These are phyloP conservation scores for Globodera rostochiensis DNA, from an alignment of 1,140 invertebrate genomes.

Conservation along the genomic window DNA sequence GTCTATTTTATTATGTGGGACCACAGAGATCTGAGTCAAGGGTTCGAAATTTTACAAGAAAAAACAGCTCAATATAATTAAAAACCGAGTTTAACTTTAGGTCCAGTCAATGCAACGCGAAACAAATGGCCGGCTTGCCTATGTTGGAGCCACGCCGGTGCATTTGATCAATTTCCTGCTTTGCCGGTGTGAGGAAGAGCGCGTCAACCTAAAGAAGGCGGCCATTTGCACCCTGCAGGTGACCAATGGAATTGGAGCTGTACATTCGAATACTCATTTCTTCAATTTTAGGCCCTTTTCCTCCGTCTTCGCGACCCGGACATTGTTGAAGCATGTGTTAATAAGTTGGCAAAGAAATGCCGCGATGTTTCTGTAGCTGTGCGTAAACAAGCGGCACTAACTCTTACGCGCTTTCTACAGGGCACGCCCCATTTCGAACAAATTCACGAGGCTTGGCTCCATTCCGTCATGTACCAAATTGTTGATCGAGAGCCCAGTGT, in stretches of 20 bases:
- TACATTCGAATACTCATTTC: background rate
- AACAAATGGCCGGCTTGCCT: background rate
- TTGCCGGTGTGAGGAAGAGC: conserved; percentile 20
- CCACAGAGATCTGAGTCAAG: too few relatives aligned
- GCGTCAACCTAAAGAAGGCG: conserved; percentile 24
- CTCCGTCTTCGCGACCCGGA: background rate
- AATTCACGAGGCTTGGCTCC: conserved; percentile 40
- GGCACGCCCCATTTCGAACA: background rate
- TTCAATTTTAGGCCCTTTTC: conserved; percentile 13
- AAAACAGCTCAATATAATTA: too few relatives aligned
- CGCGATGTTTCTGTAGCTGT: conserved; percentile 32
- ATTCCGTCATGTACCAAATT: conserved; percentile 43
- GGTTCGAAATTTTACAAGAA: too few relatives aligned
- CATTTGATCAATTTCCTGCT: conserved; percentile 27
- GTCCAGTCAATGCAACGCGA: conserved; percentile 4
- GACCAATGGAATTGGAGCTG: background rate
- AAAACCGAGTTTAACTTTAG: background rate
- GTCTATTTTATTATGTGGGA: background rate
- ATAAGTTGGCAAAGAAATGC: conserved; percentile 10
- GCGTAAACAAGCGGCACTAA: conserved; percentile 45
- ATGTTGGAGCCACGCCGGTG: background rate
- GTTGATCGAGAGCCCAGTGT: conserved; percentile 44
- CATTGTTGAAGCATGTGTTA: conserved; percentile 14
- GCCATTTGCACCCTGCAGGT: conserved; percentile 32
- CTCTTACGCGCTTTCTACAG: conserved; percentile 44